Percentiles rank a stretch among this genome's conserved stretches.
phyloP scores from a whole-genome alignment of 2,888 invertebrate genomes.

The Embidobia sp. region DNA sequence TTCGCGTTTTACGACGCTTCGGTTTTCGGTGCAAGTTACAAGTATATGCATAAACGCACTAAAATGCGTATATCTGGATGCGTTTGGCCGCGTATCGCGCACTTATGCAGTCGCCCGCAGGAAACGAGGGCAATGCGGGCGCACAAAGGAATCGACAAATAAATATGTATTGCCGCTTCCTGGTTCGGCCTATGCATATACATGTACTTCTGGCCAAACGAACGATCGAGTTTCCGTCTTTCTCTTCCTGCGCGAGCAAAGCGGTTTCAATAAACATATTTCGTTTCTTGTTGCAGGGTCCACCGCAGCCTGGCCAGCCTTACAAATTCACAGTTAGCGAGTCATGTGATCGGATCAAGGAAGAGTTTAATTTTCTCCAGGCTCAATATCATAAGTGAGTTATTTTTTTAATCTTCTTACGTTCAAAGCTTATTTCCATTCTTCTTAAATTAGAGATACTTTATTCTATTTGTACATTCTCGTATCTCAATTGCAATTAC shows the following conservation, averaged over 20 bases:
- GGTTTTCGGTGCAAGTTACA: constrained; percentile 28
- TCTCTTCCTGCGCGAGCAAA: constrained; percentile 30
- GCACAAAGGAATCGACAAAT: constrained; percentile 63
- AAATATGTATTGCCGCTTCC: constrained; percentile 62
- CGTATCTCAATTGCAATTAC: too few species aligned
- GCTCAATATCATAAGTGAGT: constrained; percentile 95
- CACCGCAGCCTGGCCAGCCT: constrained; percentile 94
- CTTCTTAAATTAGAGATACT: too few species aligned
- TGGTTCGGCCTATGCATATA: constrained; percentile 64
- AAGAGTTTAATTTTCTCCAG: constrained; percentile 97
- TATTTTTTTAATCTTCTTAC: too few species aligned
- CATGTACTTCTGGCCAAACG: constrained; percentile 48
- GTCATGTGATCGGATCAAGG: constrained; percentile 96
- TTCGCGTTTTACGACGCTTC: constrained; percentile 34
- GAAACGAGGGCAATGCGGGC: constrained; percentile 60
- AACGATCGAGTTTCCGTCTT: constrained; percentile 44
- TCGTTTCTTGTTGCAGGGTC: constrained; percentile 84
- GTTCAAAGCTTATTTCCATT: too few species aligned
- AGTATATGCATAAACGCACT: too few species aligned
- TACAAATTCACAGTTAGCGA: constrained; percentile 97
- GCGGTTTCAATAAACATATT: constrained; percentile 53
- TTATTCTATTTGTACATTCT: too few species aligned
- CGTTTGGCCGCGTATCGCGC: constrained; percentile 42
- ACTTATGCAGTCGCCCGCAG: constrained; percentile 53
- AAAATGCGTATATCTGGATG: constrained; percentile 6